Conservation (phyloP, 2,888 invertebrate species). For the Apodemia zela region DNA sequence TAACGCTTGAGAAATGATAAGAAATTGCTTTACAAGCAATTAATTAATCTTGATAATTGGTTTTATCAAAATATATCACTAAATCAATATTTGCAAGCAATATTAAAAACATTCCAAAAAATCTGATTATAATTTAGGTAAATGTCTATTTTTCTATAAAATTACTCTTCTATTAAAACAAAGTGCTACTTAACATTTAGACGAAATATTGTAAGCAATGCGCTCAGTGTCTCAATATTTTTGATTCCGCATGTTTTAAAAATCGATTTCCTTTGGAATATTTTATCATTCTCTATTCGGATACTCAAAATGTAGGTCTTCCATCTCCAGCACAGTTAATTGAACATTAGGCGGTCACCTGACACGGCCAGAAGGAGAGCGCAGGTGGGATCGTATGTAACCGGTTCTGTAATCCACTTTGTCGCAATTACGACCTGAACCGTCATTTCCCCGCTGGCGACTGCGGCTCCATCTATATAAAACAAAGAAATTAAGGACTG, state of each 20-base stretch:
- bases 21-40: neutral
- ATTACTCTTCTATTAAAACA: neutral
- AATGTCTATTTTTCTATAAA: neutral
- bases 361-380: slow-evolving; percentile 95
- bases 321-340: neutral
- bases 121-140: neutral
- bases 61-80: neutral
- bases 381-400: slow-evolving; percentile 94
- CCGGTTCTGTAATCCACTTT: slow-evolving; percentile 90
- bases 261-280: neutral
- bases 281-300: neutral
- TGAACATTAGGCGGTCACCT: slow-evolving; percentile 84
- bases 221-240: neutral
- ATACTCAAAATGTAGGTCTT: neutral
- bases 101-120: neutral
- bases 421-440: slow-evolving; percentile 79
- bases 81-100: neutral
- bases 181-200: neutral
- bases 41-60: neutral
- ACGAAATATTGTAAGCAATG: neutral
- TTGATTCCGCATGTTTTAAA: neutral
- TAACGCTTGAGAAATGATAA: neutral
- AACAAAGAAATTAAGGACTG: neutral
- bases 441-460: slow-evolving; percentile 81
- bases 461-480: slow-evolving; percentile 90